Evolutionary conservation across 2,113 vertebrate genomes (phyloP).

Genomic region (Otolemur garnettii): DNA sequence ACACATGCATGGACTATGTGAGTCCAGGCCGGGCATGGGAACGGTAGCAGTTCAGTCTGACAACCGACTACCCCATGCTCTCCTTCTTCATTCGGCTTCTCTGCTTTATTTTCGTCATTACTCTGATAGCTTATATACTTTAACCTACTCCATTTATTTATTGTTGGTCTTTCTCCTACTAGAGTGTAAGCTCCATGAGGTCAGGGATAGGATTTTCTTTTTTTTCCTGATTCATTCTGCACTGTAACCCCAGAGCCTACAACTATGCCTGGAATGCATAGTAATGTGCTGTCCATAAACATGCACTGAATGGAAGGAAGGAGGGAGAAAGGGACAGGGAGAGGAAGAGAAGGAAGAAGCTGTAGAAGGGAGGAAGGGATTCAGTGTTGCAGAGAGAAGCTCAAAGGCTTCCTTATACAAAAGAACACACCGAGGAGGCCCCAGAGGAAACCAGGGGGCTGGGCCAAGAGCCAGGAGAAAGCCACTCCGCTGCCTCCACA

Average conservation of each 20-base stretch:
- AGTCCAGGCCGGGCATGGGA: rapidly evolving
- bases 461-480: neutral
- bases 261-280: neutral
- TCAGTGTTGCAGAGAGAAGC: neutral
- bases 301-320: no score
- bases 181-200: neutral
- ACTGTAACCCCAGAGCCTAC: neutral
- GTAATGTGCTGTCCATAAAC: neutral
- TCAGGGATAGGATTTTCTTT: neutral
- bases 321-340: rapidly evolving
- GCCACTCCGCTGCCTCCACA: rapidly evolving
- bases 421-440: no score
- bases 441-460: neutral
- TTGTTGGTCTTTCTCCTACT: neutral
- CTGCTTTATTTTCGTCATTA: neutral
- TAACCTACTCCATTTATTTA: neutral
- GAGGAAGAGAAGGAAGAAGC: no score
- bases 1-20: rapidly evolving
- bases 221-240: neutral
- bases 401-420: neutral
- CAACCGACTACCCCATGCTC: no score
- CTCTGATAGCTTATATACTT: no score
- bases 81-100: neutral
- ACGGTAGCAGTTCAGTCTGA: rapidly evolving
- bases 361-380: rapidly evolving